Conservation (phyloP, 2,797 vertebrate species). For the Furcifer pardalis region DNA sequence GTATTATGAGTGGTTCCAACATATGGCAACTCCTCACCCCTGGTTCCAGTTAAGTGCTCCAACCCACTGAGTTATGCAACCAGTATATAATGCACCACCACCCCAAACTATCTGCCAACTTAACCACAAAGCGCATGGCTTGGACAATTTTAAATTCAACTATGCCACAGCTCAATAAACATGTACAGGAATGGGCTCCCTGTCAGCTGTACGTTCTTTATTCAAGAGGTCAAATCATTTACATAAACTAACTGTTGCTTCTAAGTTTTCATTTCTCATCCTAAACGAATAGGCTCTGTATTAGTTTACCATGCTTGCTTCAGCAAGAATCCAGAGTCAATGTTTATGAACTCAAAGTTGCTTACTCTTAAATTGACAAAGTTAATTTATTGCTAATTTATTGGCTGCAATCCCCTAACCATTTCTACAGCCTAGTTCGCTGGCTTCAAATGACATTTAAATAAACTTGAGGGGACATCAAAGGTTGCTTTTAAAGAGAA, state of each 20-base stretch:
- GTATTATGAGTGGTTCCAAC: too few species aligned
- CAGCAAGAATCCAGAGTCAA: neutral
- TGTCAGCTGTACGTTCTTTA: neutral
- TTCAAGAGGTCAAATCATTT: neutral
- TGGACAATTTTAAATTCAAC: neutral
- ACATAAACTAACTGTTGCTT: neutral
- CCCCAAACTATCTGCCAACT: neutral
- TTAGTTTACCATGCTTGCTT: neutral
- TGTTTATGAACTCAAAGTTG: neutral
- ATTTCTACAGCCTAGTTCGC: neutral
- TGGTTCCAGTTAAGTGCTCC: too few species aligned
- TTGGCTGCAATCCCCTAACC: neutral
- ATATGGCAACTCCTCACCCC: too few species aligned
- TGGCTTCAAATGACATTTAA: constrained; percentile 1
- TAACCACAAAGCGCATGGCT: neutral
- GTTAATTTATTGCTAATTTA: neutral
- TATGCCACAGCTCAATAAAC: neutral
- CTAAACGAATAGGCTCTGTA: neutral
- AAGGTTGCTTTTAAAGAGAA: neutral
- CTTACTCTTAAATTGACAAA: neutral
- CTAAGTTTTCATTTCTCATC: neutral
- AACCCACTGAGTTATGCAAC: too few species aligned
- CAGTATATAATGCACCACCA: neutral
- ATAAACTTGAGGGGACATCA: neutral
- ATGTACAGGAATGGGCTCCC: neutral